A percentile compares a stretch with the other conserved stretches of the same genome.
These are phyloP conservation scores for Galeopterus variegatus DNA, from an alignment of 2,113 vertebrate species.

Conservation along the genomic window DNA sequence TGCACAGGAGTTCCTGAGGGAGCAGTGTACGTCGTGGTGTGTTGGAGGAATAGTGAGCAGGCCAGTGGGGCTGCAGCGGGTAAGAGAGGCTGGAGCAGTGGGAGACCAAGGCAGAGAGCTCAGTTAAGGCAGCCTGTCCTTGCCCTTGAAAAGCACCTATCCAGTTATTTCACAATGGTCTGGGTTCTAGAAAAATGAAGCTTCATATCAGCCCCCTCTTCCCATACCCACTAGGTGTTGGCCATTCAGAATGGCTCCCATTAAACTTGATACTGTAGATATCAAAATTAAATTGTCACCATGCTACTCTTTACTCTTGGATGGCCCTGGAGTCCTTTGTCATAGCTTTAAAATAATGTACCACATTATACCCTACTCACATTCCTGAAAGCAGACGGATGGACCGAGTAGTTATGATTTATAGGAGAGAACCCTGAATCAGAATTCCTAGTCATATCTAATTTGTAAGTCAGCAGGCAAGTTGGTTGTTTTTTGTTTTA, in stretches of 20 bases:
- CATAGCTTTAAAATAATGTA: neutral
- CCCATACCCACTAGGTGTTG: neutral
- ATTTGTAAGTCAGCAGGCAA: neutral
- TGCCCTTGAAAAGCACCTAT: neutral
- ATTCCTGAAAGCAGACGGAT: neutral
- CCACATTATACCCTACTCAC: neutral
- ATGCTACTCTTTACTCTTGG: neutral
- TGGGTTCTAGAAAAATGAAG: neutral
- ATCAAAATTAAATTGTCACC: neutral
- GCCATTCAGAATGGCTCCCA: neutral
- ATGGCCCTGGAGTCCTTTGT: neutral
- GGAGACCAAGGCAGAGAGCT: neutral
- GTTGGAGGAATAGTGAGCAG: neutral
- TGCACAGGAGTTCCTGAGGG: neutral
- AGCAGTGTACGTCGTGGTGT: rapidly evolving
- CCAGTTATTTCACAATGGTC: neutral
- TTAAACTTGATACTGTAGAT: neutral
- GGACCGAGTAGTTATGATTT: neutral
- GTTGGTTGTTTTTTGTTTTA: neutral
- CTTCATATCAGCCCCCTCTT: neutral
- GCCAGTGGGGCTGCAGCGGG: neutral
- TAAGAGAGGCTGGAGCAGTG: neutral
- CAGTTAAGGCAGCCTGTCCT: neutral
- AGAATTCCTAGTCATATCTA: neutral
- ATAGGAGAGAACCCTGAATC: neutral